A percentile compares a stretch with the other conserved stretches of the same genome.
These are phyloP conservation scores for Gonatopus flavifemur DNA, from an alignment of 1,140 invertebrate genomes.

Conservation along the genomic window DNA sequence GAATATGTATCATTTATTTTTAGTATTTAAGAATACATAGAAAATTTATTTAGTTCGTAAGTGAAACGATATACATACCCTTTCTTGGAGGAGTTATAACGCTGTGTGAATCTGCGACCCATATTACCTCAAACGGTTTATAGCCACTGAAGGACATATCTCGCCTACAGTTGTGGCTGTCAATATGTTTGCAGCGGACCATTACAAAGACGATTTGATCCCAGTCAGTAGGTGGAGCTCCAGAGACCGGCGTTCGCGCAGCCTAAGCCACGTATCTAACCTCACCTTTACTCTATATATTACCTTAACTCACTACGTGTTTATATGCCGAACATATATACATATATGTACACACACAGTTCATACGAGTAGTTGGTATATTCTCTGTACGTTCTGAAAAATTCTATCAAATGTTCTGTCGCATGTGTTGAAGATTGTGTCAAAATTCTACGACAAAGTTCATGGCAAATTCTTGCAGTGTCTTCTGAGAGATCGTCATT, in stretches of 20 bases:
- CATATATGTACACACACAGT: conserved; percentile 36
- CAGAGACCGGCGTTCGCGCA: conserved; percentile 55
- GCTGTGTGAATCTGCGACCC: conserved; percentile 29
- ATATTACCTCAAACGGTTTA: conserved; percentile 38
- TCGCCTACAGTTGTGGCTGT: conserved; percentile 57
- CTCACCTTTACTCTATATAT: conserved; percentile 59
- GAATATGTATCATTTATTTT: no score
- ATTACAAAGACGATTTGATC: conserved; percentile 59
- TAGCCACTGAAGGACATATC: conserved; percentile 44
- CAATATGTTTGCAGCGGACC: conserved; percentile 59
- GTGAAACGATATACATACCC: conserved; percentile 17
- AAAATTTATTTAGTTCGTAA: conserved; percentile 32
- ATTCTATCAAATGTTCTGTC: no score
- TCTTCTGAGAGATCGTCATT: no score
- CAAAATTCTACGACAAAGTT: no score
- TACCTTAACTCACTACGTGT: conserved; percentile 58
- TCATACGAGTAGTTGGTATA: conserved; percentile 26
- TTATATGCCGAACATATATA: conserved; percentile 54
- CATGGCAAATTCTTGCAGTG: no score
- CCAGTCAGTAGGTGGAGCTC: conserved; percentile 60
- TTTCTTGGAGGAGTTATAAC: conserved; percentile 11
- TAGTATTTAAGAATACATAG: conserved; percentile 36
- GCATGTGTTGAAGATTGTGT: no score
- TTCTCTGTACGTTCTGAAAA: conserved; percentile 7
- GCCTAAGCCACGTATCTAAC: conserved; percentile 61